Conservation (phyloP, 92 coral and sea anemone genomes). For the Heteractis magnifica region DNA sequence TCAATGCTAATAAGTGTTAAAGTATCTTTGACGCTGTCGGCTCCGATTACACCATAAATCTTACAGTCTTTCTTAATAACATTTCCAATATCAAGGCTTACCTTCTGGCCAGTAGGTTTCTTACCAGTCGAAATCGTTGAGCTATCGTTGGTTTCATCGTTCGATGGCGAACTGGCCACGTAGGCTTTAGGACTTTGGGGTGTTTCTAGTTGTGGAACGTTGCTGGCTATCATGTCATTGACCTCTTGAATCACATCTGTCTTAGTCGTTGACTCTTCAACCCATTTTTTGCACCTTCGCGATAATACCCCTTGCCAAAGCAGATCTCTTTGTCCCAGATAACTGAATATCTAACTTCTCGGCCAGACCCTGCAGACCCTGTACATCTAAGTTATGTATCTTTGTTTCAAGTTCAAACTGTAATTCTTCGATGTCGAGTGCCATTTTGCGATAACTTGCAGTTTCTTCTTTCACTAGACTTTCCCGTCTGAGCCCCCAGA, state of each 20-base stretch:
- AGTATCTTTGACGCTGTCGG: conserved; percentile 27
- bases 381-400: not conserved
- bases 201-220: conserved; percentile 2
- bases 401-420: not conserved
- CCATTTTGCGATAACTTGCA: not conserved
- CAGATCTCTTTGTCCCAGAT: conserved; percentile 8
- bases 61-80: conserved; percentile 23
- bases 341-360: not conserved
- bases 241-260: too few species aligned
- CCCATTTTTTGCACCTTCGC: conserved; percentile 8
- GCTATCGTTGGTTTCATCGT: not conserved
- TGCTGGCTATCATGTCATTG: not conserved
- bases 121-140: not conserved
- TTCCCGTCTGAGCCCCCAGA: not conserved
- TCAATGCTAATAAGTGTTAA: conserved; percentile 26
- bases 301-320: conserved; percentile 8
- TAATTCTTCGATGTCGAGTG: not conserved
- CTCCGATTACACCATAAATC: conserved; percentile 35
- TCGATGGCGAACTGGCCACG: not conserved
- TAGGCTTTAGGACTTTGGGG: not conserved
- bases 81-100: conserved; percentile 23
- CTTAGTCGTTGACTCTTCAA: not conserved
- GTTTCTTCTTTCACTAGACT: not conserved
- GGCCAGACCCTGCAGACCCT: conserved; percentile 12
- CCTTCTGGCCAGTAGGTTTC: not conserved